phyloP scores from a whole-genome alignment of 2,113 vertebrate species.

The Planiliza haematocheilus region DNA sequence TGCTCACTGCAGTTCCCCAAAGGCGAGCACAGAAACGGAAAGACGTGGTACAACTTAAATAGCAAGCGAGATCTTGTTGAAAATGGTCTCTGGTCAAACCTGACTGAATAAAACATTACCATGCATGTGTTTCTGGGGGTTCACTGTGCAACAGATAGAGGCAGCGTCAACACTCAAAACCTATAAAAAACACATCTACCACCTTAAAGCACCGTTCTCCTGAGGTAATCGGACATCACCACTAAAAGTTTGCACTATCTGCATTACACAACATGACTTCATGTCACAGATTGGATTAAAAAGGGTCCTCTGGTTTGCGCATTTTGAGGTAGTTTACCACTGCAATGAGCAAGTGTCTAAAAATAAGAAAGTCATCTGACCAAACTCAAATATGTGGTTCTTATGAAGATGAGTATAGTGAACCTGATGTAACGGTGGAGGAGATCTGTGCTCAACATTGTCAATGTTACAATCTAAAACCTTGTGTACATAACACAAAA shows the following conservation, averaged over 20 bases:
- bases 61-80: constrained; percentile 30
- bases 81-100: constrained; percentile 6
- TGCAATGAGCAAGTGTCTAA: background rate
- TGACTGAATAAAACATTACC: background rate
- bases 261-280: background rate
- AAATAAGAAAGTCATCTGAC: background rate
- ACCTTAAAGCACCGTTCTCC: background rate
- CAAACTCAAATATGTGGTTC: background rate
- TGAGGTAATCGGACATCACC: background rate
- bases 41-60: constrained; percentile 13
- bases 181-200: background rate
- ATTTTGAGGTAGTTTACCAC: too few species aligned
- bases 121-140: background rate
- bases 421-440: background rate
- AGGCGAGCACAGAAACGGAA: constrained; percentile 39
- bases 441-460: too few species aligned
- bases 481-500: background rate
- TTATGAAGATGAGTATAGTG: background rate
- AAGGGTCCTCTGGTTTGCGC: too few species aligned
- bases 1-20: constrained; percentile 40
- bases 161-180: too few species aligned
- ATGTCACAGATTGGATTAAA: background rate
- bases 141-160: background rate
- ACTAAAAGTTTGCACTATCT: background rate
- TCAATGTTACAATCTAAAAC: background rate